Evolutionary conservation across 2,888 invertebrate species (phyloP), one percentile per base, ranked within the genome.

Genomic region (Cosmia pyralina): DNA sequence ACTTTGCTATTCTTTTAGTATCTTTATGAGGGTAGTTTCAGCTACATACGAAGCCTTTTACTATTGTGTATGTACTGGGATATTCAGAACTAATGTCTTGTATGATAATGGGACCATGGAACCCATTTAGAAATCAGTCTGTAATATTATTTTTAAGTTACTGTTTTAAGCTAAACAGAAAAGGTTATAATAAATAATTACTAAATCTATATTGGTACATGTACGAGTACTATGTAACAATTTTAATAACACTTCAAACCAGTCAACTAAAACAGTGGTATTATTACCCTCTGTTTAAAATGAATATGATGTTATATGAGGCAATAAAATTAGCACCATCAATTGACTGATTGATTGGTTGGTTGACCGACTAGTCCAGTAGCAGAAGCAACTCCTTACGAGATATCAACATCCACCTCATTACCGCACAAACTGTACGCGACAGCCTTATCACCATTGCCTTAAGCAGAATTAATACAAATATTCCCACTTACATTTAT

Each of bases 1-100:
- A 72, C 69, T 75, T 66, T 58, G 58, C 70, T 82, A 79, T 85
- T 84, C 84, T 80, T 69, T 81, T 66, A 76, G 65, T 62, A 70
- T 57, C n/a, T 80, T 75, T 81, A 81, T 81, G 67, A 58, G 68
- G 62, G 69, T 70, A 67, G 62, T 82, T 59, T 66, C n/a, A n/a
- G 64, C 44, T 72, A 64, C 13, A 38, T 63, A 57, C 41, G 72
- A 57, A 71, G 63, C 77, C 53, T 81, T 78, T 69, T 63, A 66
- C 57, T 70, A 44, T 66, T 62, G 19, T 66, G 4, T 53, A 58
- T 75, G 22, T 48, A 41, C 19, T 62, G 46, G 19, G 5, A 66
- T 81, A 53, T 75, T 75, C 28, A 58, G 34, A 76, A 41, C n/a
- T 76, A 75, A 79, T 62, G 73, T 50, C 22, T 75, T 60, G 75